These are phyloP conservation scores for Rhabdophis nuchalis DNA, from an alignment of 2,797 vertebrate genomes.

Conservation along the genomic window DNA sequence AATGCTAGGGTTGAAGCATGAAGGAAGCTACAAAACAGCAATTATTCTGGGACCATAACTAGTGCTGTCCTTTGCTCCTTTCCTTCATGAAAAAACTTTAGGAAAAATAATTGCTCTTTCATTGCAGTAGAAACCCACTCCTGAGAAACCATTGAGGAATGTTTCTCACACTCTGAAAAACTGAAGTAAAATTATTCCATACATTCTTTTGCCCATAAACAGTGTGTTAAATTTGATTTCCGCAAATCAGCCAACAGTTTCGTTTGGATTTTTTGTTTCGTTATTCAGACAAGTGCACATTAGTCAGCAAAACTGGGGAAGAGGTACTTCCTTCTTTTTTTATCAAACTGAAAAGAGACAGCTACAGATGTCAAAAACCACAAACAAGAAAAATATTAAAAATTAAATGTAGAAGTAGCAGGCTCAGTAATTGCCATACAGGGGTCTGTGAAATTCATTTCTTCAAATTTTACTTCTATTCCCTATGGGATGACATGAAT, in stretches of 20 bases:
- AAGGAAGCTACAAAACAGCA: background rate
- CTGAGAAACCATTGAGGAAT: background rate
- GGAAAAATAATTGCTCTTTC: background rate
- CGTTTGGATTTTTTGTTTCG: background rate
- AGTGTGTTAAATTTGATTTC: background rate
- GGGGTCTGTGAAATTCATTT: background rate
- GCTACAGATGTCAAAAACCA: background rate
- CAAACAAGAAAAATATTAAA: background rate
- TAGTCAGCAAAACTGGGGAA: background rate
- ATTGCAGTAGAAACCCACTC: background rate
- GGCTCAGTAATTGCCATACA: background rate
- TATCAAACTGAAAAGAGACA: background rate
- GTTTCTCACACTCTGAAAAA: background rate
- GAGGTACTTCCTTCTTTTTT: background rate
- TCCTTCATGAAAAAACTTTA: background rate
- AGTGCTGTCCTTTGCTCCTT: background rate
- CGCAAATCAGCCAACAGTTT: background rate
- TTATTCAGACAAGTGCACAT: background rate
- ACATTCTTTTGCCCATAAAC: background rate
- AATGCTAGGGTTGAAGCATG: background rate
- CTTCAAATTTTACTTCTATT: background rate
- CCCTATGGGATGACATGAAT: background rate
- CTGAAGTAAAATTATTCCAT: background rate
- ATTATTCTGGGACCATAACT: fast-evolving
- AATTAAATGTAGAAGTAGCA: background rate